Evolutionary conservation across 2,797 vertebrate species (phyloP).

Genomic region (Danio kyathit): DNA sequence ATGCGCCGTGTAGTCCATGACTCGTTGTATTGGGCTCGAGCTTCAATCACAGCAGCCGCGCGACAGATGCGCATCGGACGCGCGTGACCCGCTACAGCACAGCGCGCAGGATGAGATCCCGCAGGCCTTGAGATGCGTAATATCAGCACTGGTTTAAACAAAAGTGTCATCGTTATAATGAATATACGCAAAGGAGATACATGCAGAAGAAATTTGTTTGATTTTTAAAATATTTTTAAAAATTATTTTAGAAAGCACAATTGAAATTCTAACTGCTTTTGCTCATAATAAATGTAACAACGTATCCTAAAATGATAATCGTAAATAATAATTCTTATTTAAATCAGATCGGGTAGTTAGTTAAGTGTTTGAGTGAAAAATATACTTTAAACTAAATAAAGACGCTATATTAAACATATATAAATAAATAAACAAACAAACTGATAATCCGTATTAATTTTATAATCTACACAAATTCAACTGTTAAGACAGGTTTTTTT

Average conservation of each 20-base stretch:
- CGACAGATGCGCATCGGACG: constrained; percentile 68
- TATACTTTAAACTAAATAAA: too few relatives aligned
- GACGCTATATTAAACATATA: too few relatives aligned
- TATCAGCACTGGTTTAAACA: not conserved
- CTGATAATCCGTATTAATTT: too few relatives aligned
- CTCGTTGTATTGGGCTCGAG: constrained; percentile 75
- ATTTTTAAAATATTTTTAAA: too few relatives aligned
- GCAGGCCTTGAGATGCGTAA: constrained; percentile 31
- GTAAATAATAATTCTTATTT: not conserved
- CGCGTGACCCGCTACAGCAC: constrained; percentile 69
- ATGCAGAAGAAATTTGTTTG: not conserved
- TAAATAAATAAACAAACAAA: too few relatives aligned
- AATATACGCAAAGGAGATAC: not conserved
- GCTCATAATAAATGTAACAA: not conserved
- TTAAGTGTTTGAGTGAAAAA: too few relatives aligned
- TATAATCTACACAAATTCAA: too few relatives aligned
- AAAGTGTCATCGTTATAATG: not conserved
- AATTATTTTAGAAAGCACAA: not conserved
- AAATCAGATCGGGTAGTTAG: too few relatives aligned
- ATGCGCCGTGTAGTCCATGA: constrained; percentile 63
- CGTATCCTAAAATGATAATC: not conserved
- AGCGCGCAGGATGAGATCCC: constrained; percentile 24
- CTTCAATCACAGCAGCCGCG: constrained; percentile 73
- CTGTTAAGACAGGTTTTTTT: too few relatives aligned
- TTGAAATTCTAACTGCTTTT: not conserved